Percentiles rank a stretch among this genome's conserved stretches.
Conservation (phyloP, 1,140 invertebrate species). For the Nomia melanderi region DNA sequence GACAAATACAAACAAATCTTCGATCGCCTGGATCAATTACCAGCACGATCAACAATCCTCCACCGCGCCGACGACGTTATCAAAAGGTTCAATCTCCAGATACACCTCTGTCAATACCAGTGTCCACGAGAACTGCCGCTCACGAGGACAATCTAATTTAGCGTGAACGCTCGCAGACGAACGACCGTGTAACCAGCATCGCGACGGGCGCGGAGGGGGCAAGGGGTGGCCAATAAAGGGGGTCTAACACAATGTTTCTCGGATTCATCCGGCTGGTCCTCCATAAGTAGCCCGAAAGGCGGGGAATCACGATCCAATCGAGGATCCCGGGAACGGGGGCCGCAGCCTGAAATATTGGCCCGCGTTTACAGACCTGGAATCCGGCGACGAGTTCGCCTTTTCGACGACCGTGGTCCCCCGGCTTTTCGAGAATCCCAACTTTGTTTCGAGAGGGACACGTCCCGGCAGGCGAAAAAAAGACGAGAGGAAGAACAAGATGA, state of each 20-base stretch:
- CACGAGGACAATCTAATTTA: conserved; percentile 14
- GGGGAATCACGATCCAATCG: conserved; percentile 41
- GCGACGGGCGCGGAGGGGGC: too few relatives aligned
- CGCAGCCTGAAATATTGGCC: conserved; percentile 23
- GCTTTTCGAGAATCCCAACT: not conserved
- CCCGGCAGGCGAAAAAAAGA: conserved; percentile 44
- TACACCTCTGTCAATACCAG: too few relatives aligned
- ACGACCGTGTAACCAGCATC: not conserved
- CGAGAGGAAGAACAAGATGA: too few relatives aligned
- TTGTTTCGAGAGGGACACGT: not conserved
- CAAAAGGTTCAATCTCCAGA: too few relatives aligned
- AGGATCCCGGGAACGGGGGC: conserved; percentile 18
- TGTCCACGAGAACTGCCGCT: too few relatives aligned
- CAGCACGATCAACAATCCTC: too few relatives aligned
- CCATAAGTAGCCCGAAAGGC: conserved; percentile 16
- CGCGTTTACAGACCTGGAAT: conserved; percentile 1
- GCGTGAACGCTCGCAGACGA: not conserved
- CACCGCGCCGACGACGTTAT: too few relatives aligned
- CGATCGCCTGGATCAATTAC: too few relatives aligned
- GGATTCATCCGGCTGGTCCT: not conserved
- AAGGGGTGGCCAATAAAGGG: not conserved
- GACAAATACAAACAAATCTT: too few relatives aligned
- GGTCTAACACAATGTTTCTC: conserved; percentile 18
- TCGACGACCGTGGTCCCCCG: not conserved
- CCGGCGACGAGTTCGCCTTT: not conserved